phyloP scores from a whole-genome alignment of 2,888 invertebrate species.

The Syritta pipiens region DNA sequence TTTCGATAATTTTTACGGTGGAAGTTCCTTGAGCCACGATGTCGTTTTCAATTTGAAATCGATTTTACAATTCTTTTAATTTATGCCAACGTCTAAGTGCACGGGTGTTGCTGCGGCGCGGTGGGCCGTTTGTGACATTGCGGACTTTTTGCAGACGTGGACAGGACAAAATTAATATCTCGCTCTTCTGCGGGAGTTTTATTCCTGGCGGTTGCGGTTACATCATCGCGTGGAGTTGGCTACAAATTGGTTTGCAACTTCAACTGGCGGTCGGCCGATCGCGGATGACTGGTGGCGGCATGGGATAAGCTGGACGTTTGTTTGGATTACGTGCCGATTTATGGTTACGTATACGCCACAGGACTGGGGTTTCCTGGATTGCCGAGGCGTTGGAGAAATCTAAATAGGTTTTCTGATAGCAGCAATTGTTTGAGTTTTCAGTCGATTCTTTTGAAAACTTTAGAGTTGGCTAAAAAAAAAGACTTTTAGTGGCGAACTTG shows the following conservation, averaged over 20 bases:
- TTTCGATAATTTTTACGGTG: conserved; percentile 66
- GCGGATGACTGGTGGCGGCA: not conserved
- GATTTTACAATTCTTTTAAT: conserved; percentile 67
- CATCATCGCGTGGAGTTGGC: conserved; percentile 6
- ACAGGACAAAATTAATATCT: conserved; percentile 42
- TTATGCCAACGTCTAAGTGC: conserved; percentile 41
- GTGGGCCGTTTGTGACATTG: conserved; percentile 33
- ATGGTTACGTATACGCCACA: conserved; percentile 53
- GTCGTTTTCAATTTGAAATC: conserved; percentile 63
- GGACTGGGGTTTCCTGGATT: not conserved
- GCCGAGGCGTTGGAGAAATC: not conserved
- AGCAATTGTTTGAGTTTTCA: too few species aligned
- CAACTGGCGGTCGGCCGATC: not conserved
- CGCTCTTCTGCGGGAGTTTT: conserved; percentile 13
- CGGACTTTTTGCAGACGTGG: conserved; percentile 19
- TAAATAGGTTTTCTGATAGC: too few species aligned
- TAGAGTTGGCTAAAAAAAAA: too few species aligned
- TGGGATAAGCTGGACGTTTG: conserved; percentile 9
- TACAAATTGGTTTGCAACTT: conserved; percentile 39
- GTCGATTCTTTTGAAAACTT: too few species aligned
- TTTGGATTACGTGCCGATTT: conserved; percentile 35
- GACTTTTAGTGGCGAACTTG: too few species aligned
- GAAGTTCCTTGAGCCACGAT: conserved; percentile 21
- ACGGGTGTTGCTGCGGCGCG: conserved; percentile 22
- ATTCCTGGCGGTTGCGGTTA: not conserved